Evolutionary conservation across 30 jellyfish, hydroid and myxozoan genomes (phyloP).

Genomic region (Catostylus mosaicus): DNA sequence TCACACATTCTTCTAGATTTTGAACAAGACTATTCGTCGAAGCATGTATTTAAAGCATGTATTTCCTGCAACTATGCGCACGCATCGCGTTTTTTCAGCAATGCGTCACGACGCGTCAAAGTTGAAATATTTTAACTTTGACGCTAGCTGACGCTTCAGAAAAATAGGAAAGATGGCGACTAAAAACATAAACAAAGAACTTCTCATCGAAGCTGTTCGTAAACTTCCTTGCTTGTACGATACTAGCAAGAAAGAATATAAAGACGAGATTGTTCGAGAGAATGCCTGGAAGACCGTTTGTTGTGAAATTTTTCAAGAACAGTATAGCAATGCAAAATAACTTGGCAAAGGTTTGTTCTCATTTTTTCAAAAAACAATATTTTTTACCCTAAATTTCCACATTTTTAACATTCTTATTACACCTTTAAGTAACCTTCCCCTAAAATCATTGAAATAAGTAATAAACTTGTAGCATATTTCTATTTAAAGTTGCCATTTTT

Average conservation of each 20-base stretch:
- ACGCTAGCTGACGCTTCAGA: constrained; percentile 35
- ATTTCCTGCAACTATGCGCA: constrained; percentile 10
- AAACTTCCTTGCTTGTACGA: constrained; percentile 41
- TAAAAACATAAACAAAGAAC: constrained; percentile 8
- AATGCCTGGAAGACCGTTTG: constrained; percentile 19
- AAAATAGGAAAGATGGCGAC: constrained; percentile 24
- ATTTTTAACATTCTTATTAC: too few relatives aligned
- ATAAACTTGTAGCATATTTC: too few relatives aligned
- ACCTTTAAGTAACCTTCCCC: too few relatives aligned
- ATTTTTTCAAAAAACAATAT: not conserved
- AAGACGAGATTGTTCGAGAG: constrained; percentile 34
- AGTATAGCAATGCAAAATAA: constrained; percentile 1
- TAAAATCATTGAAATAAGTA: too few relatives aligned
- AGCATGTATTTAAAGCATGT: too few relatives aligned
- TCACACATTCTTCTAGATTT: too few relatives aligned
- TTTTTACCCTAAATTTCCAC: not conserved
- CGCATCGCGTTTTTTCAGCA: constrained; percentile 16
- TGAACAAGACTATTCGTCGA: too few relatives aligned
- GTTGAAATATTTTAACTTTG: not conserved
- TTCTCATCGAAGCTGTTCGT: constrained; percentile 29
- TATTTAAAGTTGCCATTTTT: too few relatives aligned
- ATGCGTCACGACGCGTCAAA: constrained; percentile 12
- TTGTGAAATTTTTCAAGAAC: constrained; percentile 1
- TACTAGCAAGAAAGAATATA: constrained; percentile 25
- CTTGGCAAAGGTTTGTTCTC: not conserved